Conservation (phyloP, 1,140 invertebrate genomes). For the Drosophila kanapiae region DNA sequence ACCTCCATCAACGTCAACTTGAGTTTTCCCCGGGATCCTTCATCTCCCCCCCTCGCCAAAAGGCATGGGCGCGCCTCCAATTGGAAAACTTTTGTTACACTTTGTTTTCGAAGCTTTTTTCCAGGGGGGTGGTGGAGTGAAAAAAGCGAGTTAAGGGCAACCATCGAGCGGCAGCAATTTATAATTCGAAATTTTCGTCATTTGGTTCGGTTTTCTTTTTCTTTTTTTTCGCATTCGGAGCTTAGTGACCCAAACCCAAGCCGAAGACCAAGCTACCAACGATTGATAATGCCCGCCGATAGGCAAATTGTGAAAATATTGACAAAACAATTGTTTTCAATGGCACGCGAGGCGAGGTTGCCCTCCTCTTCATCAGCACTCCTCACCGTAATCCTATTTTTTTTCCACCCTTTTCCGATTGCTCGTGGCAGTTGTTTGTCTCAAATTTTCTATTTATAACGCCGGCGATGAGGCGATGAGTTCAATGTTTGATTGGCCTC, state of each 20-base stretch:
- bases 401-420: conserved; percentile 32
- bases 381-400: neutral
- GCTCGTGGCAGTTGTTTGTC: conserved; percentile 50
- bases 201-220: conserved; percentile 41
- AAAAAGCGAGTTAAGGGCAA: neutral
- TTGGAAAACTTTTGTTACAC: conserved; percentile 82
- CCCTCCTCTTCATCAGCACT: neutral
- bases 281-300: conserved; percentile 59
- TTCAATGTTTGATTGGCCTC: conserved; percentile 63
- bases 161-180: conserved; percentile 43
- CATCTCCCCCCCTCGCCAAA: neutral
- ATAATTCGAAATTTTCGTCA: conserved; percentile 51
- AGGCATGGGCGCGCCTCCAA: conserved; percentile 45
- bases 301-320: conserved; percentile 82
- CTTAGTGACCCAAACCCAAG: conserved; percentile 50
- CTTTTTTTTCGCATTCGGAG: conserved; percentile 17
- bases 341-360: conserved; percentile 56
- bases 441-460: conserved; percentile 59
- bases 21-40: conserved; percentile 25
- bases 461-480: conserved; percentile 48
- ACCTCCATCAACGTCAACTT: conserved; percentile 75
- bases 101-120: conserved; percentile 32
- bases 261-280: neutral
- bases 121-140: neutral
- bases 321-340: conserved; percentile 79